Evolutionary conservation across 2,888 invertebrate genomes (phyloP), one percentile per base, ranked within the genome.

Genomic region (Tiphia femorata): DNA sequence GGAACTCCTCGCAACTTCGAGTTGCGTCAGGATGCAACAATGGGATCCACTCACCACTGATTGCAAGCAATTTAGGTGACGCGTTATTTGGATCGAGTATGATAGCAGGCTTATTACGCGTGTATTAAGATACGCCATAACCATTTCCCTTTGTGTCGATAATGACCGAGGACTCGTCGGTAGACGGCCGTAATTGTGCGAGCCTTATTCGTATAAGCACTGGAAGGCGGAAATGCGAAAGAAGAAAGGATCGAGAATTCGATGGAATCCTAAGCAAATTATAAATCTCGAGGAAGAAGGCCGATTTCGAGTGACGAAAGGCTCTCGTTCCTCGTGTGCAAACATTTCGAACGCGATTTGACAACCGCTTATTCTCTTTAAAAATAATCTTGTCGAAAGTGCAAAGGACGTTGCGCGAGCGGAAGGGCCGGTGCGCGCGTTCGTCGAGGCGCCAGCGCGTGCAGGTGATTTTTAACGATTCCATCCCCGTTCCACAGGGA

Each of bases 121-220:
- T 27, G 65, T 69, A 72, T 71, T 71, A 71, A 71, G 71, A 72
- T 66, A 64, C 64, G 67, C 69, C 69, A 69, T 72, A 72, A 67
- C 70, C 69, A 59, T 51, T 25, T 16, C 29, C 29, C 49, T 33
- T 29, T 42, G 25, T 33, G 42, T 40, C 41, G 38, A 51, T 6
- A n/a, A 21, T 37, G 35, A 23, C 14, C 23, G 35, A 20, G 44
- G 29, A n/a, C n/a, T n/a, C n/a, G n/a, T n/a, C n/a, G n/a, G n/a
- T n/a, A n/a, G n/a, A n/a, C n/a, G n/a, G n/a, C n/a, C n/a, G n/a
- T n/a, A n/a, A n/a, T n/a, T n/a, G n/a, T n/a, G n/a, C n/a, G n/a
- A n/a, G n/a, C n/a, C n/a, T n/a, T n/a, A n/a, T n/a, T n/a, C n/a
- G n/a, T n/a, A n/a, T n/a, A n/a, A n/a, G n/a, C n/a, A n/a, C n/a